Evolutionary conservation across 1,140 invertebrate species (phyloP), one percentile per base, ranked within the genome.

Genomic region (Ditylenchus dipsaci): DNA sequence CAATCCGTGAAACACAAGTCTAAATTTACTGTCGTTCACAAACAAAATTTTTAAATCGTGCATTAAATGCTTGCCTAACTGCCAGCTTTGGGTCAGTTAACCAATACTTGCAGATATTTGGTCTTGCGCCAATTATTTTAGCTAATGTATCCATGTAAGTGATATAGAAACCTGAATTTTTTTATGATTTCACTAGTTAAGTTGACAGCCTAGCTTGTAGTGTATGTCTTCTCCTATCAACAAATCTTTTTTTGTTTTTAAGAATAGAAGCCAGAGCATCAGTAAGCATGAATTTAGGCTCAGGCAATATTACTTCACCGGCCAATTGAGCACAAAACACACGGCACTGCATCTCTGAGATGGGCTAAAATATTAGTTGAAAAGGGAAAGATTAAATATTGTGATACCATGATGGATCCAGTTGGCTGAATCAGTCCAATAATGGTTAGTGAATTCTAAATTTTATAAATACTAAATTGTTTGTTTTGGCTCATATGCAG

Each of bases 271-370:
- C 26, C 3, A 19, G 17, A 11, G 62, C 56, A 15, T 69, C 65
- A 1, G n/a, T 63, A 7, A 49, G n/a, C 74, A 76, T 76, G 43
- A 61, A 61, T 9, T 27, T 27, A 26, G 27, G 21, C 5, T 21
- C 19, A 3, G 74, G 75, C 21, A 76, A 65, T 19, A 30, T 38
- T 5, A 63, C 64, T 11, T 58, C 42, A 11, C 69, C 69, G 15
- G 56, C 53, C 13, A 76, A 65, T 30, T 45, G 42, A 7, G 64
- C 70, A 57, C 62, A 76, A 49, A 76, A 76, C 26, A 76, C 21
- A 8, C 75, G 59, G 7, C 65, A 79, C 75, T 87, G 87, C 56
- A 87, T 81, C 75, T 87, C 87, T 17, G 85, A 83, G 29, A 87
- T 83, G 13, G 86, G 86, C 79, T 38, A 11, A 38, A 86, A 83